These are phyloP conservation scores for Pocillopora meandrina DNA, from an alignment of 92 coral and sea anemone species.

Conservation along the genomic window DNA sequence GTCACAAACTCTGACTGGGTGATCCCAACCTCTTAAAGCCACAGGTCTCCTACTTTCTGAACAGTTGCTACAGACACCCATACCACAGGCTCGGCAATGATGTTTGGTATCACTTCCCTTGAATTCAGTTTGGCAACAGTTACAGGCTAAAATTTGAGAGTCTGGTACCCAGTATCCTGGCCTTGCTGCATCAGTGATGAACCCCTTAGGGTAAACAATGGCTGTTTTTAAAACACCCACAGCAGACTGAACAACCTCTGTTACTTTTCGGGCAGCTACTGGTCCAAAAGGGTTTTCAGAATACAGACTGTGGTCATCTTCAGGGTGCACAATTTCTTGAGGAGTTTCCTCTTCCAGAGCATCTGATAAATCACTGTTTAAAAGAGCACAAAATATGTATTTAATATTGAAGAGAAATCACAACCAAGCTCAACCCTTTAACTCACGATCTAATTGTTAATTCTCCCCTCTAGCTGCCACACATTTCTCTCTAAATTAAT, in stretches of 20 bases:
- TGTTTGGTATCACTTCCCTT: constrained; percentile 76
- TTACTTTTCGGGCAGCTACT: constrained; percentile 85
- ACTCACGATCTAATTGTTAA: no score
- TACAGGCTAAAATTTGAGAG: constrained; percentile 76
- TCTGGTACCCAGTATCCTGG: constrained; percentile 98
- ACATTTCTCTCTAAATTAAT: no score
- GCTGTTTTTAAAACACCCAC: constrained; percentile 80
- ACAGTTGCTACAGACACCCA: constrained; percentile 87
- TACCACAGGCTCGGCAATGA: constrained; percentile 97
- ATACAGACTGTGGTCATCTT: constrained; percentile 26
- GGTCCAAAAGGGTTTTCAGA: constrained; percentile 73
- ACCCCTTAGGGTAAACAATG: constrained; percentile 83
- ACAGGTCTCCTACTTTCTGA: constrained; percentile 78
- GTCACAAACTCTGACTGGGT: constrained; percentile 96
- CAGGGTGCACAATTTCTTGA: constrained; percentile 6
- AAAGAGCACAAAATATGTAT: not conserved
- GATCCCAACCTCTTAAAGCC: constrained; percentile 96
- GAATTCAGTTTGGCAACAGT: constrained; percentile 78
- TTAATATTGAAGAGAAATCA: no score
- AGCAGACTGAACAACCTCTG: constrained; percentile 89
- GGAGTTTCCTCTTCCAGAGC: constrained; percentile 77
- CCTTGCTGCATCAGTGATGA: constrained; percentile 93
- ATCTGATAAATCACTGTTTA: constrained; percentile 71
- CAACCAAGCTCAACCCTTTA: no score
- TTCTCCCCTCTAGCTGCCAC: no score